phyloP scores from a whole-genome alignment of 2,113 vertebrate species.

The Upupa epops region DNA sequence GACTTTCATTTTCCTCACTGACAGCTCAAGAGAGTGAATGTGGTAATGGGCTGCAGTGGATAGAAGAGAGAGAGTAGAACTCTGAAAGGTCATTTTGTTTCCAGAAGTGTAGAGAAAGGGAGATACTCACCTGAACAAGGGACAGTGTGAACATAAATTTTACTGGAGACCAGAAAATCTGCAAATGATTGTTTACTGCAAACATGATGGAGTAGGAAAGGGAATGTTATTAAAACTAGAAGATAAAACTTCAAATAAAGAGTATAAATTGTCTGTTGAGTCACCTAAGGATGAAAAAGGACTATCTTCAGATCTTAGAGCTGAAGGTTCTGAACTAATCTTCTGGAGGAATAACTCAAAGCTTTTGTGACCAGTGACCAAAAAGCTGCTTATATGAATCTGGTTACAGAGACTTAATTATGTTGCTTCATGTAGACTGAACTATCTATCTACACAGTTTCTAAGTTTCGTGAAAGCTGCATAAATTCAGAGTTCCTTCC shows the following conservation, averaged over 20 bases:
- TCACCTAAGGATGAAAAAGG: not conserved
- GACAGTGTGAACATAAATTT: too few relatives aligned
- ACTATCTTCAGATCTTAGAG: not conserved
- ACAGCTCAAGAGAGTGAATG: too few relatives aligned
- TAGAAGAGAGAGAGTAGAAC: too few relatives aligned
- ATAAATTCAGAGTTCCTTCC: not conserved
- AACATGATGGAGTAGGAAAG: not conserved
- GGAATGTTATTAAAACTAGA: not conserved
- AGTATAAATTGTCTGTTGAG: not conserved
- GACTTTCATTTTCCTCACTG: not conserved
- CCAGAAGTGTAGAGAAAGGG: too few relatives aligned
- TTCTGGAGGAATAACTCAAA: not conserved
- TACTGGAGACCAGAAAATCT: too few relatives aligned
- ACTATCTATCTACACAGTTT: not conserved
- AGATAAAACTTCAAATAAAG: not conserved
- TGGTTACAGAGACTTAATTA: not conserved
- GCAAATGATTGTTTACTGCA: not conserved
- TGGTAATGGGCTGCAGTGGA: too few relatives aligned
- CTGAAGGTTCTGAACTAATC: not conserved
- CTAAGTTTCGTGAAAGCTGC: not conserved
- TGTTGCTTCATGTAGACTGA: not conserved
- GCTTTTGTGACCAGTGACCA: not conserved
- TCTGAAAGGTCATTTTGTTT: too few relatives aligned
- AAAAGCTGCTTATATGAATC: not conserved
- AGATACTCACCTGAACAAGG: too few relatives aligned